Base-by-base conservation (phyloP, 23 tunicate species). In the Styela clava region DNA sequence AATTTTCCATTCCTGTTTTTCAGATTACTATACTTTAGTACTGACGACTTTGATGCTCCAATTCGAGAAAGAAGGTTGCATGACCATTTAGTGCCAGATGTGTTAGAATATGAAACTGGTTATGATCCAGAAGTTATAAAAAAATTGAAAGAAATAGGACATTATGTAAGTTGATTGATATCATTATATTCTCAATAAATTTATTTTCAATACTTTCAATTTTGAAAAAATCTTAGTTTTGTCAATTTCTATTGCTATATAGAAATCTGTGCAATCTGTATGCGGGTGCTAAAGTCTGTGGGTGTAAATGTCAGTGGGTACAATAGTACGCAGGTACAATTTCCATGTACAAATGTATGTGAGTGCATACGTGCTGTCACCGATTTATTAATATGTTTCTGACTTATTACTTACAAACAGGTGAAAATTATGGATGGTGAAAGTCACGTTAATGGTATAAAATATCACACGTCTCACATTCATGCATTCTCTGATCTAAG, bases 401-500 rank as follows among this genome's bases (percentile, higher is more conserved):
- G n/a, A n/a, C n/a, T n/a, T n/a, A n/a, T n/a, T n/a, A n/a, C 56
- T 44, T 44, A 5, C 7, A 44, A 44, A 44, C 56, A 44, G 56
- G 56, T 44, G 56, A 44, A 44, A 12, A 7, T 29, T 21, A 71
- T 71, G 34, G 35, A 16, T 34, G 77, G 35, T 18, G 5, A 18
- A 2, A 71, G 77, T 32, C 77, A 76, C 34, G 90, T 85, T 0
- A 93, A 93, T 63, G 98, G 90, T 28, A 85, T 93, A 9, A 93
- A 93, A 68, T 85, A 93, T 34, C 98, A 93, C 74, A 87, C 63
- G 28, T 82, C 89, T 2, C 98, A 93, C 61, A 88, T 93, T 62
- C 98, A 93, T 34, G 98, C 98, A 31, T 93, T 63, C 72, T 88
- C 98, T 20, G 98, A 93, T 76, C 31, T 80, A 2, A 73, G 98